Evolutionary conservation across 2,888 invertebrate species (phyloP), one percentile per base, ranked within the genome.

Genomic region (Athrips mouffetella): DNA sequence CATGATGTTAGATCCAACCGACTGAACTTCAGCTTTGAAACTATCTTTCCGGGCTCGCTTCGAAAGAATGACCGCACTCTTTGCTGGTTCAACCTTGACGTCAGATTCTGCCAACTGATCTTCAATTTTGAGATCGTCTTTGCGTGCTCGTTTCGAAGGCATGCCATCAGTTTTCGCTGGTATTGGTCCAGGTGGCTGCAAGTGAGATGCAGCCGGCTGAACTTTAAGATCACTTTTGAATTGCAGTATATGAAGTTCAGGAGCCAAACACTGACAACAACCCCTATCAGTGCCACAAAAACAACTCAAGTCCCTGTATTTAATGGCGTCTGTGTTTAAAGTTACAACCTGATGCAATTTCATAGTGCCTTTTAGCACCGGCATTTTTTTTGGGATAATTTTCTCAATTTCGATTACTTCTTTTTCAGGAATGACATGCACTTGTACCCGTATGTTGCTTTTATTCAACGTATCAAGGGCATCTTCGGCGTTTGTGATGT

Each of bases 401-500:
- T 33, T 33, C 40, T 20, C 11, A 40, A 21, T 21, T 20, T 21
- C 23, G 6, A 6, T 21, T 21, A 40, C 23, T 20, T 40, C 21
- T 33, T 33, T 7, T 33, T 33, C 33, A 33, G 37, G 37, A 37
- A 37, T 37, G 18, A 37, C 37, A 37, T 18, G 37, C 37, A 37
- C 37, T 37, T 37, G 37, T 37, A 37, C 37, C 37, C 16, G 16
- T 37, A 37, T 37, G 18, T 37, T 37, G 37, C 37, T 37, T 18
- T 37, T 37, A 18, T 37, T 37, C 37, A 37, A 47, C 50, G 44
- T 54, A 49, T 20, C 47, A 16, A 47, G 49, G 39, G 45, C 49
- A 45, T 47, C 45, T 40, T 20, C 46, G 41, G 52, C 54, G 39
- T 52, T 48, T 41, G 8, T 13, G 7, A 53, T 45, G 31, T 56